These are phyloP conservation scores for human DNA, from an alignment of 2,113 vertebrate genomes.

Conservation along the genomic window GRCh38 chr7:7958001-7958500, in stretches of 20 bases:
- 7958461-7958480: background rate
- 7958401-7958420: background rate
- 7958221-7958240: background rate
- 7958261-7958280: background rate
- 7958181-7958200: background rate
- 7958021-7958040: slow-evolving; percentile 31
- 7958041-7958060: background rate
- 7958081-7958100: background rate
- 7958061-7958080: slow-evolving; percentile 46
- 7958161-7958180: background rate
- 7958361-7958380: background rate
- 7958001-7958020: slow-evolving; percentile 41
- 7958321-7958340: background rate
- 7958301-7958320: slow-evolving; percentile 13
- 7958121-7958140: background rate
- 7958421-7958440: background rate
- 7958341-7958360: background rate
- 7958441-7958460: background rate
- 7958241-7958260: background rate
- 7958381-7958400: background rate
- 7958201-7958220: background rate
- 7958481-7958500: background rate
- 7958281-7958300: background rate
- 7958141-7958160: slow-evolving; percentile 9
- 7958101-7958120: background rate